Evolutionary conservation across 1,140 invertebrate species (phyloP), one percentile per base, ranked within the genome.

Genomic region (Saccostrea glomerata): DNA sequence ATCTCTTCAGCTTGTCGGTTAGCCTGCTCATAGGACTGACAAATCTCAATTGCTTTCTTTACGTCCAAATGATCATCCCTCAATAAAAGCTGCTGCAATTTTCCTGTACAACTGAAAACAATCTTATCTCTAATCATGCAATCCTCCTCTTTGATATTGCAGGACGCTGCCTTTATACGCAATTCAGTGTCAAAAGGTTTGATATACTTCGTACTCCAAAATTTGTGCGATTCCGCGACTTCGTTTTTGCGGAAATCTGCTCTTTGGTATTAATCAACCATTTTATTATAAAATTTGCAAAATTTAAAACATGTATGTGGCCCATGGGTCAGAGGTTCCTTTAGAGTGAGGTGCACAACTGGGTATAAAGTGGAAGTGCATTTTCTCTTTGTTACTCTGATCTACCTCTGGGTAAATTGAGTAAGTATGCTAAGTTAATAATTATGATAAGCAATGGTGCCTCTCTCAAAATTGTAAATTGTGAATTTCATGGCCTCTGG

Each of bases 21-120:
- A 15, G 73, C 73, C 23, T 82, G 73, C 70, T 86, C 70, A 84
- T 60, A 25, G 17, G 85, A 25, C 4, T 83, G 25, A 2, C 55
- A 17, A 66, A 88, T 88, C 85, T 84, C 87, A 58, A 60, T 92
- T 92, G 58, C 70, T 25, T 77, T 70, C 70, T 55, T 54, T 12
- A 87, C 54, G 9, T 17, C 73, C 7, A 82, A 36, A 70, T 82
- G 54, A 56, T 87, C 70, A 55, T 86, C 85, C 9, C 85, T 60
- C 54, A 86, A 55, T 47, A 86, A 30, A 13, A 86, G 70, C 55
- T 86, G 85, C 20, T 86, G 85, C 47, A 86, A 23, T 86, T 86
- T 86, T 17, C 85, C 63, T n/a, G 36, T 73, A 6, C 60, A 40
- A 77, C 85, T 86, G 47, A 86, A 86, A 11, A 86, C 85, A 23